phyloP scores from a whole-genome alignment of 2,797 vertebrate genomes.

The Botia kubotai region DNA sequence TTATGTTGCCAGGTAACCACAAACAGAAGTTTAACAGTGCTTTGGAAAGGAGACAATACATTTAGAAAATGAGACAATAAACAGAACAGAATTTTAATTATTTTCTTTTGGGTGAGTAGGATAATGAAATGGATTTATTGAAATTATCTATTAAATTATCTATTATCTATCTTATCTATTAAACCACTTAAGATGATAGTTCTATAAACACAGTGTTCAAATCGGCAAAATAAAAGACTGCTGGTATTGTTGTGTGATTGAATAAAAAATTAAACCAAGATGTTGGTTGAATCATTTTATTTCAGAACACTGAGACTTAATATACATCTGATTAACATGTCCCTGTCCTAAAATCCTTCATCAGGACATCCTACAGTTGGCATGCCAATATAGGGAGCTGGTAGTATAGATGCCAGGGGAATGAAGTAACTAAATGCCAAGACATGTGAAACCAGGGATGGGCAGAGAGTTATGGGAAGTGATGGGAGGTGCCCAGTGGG shows the following conservation, averaged over 20 bases:
- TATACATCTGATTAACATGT: not conserved
- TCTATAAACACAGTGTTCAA: not conserved
- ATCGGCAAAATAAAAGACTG: not conserved
- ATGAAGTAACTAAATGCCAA: constrained; percentile 47
- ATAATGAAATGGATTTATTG: not conserved
- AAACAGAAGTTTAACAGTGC: constrained; percentile 41
- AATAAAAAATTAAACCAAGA: not conserved
- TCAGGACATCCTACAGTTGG: constrained; percentile 4
- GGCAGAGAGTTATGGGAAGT: constrained; percentile 40
- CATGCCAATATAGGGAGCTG: constrained; percentile 10
- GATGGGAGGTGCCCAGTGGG: constrained; percentile 45
- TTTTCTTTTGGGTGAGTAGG: not conserved
- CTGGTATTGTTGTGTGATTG: not conserved
- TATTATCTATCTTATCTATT: not conserved
- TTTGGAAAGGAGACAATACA: too few relatives aligned
- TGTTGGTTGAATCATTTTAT: not conserved
- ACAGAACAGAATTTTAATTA: not conserved
- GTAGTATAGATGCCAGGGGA: not conserved
- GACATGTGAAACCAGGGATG: constrained; percentile 56
- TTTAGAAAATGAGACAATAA: too few relatives aligned
- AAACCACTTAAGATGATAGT: not conserved
- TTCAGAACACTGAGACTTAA: not conserved
- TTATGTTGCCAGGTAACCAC: constrained; percentile 54
- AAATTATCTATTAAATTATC: not conserved
- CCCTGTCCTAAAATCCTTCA: not conserved